A percentile compares a stretch with the other conserved stretches of the same genome.
phyloP scores from a whole-genome alignment of 2,888 invertebrate genomes.

The Andrena bicolor region DNA sequence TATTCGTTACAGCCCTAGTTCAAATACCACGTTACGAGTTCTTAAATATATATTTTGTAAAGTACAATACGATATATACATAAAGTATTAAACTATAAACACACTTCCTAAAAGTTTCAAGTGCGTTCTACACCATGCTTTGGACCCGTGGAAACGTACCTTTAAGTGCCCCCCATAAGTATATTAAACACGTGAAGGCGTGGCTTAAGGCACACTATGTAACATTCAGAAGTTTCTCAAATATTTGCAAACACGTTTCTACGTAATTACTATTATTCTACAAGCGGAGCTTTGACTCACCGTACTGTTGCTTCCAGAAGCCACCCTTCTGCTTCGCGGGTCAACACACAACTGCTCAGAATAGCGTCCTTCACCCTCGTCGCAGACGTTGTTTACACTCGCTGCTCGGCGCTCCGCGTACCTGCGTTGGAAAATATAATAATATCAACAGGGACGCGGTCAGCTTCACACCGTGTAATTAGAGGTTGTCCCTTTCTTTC shows the following conservation, averaged over 20 bases:
- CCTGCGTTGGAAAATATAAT: neutral
- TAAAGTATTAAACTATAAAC: too few relatives aligned
- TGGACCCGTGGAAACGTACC: too few relatives aligned
- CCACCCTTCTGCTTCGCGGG: neutral
- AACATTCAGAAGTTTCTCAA: neutral
- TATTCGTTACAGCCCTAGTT: too few relatives aligned
- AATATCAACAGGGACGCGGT: neutral
- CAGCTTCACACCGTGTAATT: neutral
- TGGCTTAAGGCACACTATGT: neutral
- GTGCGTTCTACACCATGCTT: too few relatives aligned
- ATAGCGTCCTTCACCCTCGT: neutral
- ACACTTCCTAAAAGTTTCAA: too few relatives aligned
- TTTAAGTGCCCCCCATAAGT: too few relatives aligned
- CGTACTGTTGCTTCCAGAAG: constrained; percentile 15
- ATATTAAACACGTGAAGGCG: neutral
- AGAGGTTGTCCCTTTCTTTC: neutral
- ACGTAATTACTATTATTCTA: neutral
- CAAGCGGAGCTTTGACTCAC: constrained; percentile 17
- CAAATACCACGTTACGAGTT: too few relatives aligned
- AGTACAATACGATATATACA: too few relatives aligned
- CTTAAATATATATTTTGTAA: too few relatives aligned
- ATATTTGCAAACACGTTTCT: neutral
- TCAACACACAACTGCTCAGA: neutral
- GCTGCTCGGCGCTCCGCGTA: neutral
- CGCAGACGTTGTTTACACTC: constrained; percentile 1